These are phyloP conservation scores for Brachionus rubens DNA, from an alignment of 1,140 invertebrate species.

Conservation along the genomic window DNA sequence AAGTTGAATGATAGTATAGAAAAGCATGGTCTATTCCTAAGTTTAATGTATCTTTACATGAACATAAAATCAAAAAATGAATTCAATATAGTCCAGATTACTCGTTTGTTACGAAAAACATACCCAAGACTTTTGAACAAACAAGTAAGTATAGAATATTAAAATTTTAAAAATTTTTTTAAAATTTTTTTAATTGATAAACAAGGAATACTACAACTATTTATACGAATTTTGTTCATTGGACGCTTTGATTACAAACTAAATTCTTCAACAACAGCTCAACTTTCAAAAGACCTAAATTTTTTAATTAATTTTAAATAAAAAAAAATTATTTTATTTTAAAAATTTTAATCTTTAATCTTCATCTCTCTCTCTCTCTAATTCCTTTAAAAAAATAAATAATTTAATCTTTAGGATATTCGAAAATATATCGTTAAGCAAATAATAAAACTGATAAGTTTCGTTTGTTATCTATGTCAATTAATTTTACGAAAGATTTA, in stretches of 20 bases:
- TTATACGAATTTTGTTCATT: conserved; percentile 28
- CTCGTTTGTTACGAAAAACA: background rate
- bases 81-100: conserved; percentile 17
- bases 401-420: conserved; percentile 7
- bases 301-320: no score
- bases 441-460: conserved; percentile 21
- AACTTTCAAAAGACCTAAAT: no score
- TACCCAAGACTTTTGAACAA: conserved; percentile 11
- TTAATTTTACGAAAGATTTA: background rate
- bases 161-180: background rate
- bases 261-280: conserved; percentile 11
- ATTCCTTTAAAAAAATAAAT: background rate
- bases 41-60: conserved; percentile 8
- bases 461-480: conserved; percentile 12
- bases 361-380: no score
- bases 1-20: conserved; percentile 18
- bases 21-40: conserved; percentile 6
- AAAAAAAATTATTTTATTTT: no score
- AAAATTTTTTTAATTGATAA: background rate
- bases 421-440: conserved; percentile 16
- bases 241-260: background rate
- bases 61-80: conserved; percentile 24
- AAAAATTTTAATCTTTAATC: conserved; percentile 30
- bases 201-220: conserved; percentile 24
- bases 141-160: background rate